Evolutionary conservation across 2,888 invertebrate genomes (phyloP), one percentile per base, ranked within the genome.

Genomic region (Parelbella ahira): DNA sequence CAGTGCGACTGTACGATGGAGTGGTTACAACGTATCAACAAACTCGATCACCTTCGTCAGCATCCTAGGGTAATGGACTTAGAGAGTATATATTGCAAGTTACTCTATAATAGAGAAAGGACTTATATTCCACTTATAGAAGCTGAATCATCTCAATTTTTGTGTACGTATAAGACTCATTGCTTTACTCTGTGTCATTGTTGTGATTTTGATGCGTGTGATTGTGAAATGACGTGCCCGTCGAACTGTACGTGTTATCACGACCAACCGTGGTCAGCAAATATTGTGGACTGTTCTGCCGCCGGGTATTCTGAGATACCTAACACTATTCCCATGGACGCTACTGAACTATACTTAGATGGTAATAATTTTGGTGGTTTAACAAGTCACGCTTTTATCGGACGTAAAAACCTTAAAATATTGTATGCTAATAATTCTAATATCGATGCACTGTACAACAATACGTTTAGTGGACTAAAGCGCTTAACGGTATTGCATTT

Each of bases 221-320:
- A 98, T 84, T 98, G 98, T 88, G 96, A 97, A 88, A 97, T 97
- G 95, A 96, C 95, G 54, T 98, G 98, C 74, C 98, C 98, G 30
- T 91, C 90, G 28, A 96, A 96, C 75, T 98, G 98, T 88, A 94
- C 94, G 46, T 98, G 98, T 72, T 97, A 96, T 88, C 96, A 97
- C 72, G 97, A 98, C 84, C 94, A 95, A 67, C 93, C 94, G 38
- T 97, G 97, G 96, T 93, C 94, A 9, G 94, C 95, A 1, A 97
- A 97, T 72, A 94, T 97, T 54, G 97, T 97, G 54, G 96, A 96
- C 78, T 97, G 97, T 81, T 95, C 95, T 8, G 92, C 90, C 43
- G 92, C 93, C 18, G 93, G 93, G 46, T 95, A 95, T 82, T 90
- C 91, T 10, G 92, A 92, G 72, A 92, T 97, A 89, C 97, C 97